Base-by-base conservation (phyloP, 2,888 invertebrate species). In the Cephonodes hylas region DNA sequence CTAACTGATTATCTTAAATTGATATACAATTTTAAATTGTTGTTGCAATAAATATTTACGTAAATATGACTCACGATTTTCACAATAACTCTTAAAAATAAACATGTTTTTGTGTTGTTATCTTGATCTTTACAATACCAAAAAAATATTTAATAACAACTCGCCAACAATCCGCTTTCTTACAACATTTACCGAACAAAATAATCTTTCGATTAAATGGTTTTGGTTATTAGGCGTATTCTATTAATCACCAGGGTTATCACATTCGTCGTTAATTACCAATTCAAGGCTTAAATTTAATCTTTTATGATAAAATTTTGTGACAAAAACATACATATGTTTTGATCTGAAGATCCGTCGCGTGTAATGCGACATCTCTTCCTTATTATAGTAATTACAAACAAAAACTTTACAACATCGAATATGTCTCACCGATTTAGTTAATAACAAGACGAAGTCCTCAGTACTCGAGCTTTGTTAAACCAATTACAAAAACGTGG, bases 271-370 rank as follows among this genome's bases (percentile, higher is more conserved):
- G 67, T 69, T 74, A 74, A 74, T 70, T 71, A 76, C 70, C 66
- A 67, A 72, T 66, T 62, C 76, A 76, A 76, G 75, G 73, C 64
- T 76, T 42, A 34, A 45, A 62, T 59, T 67, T 74, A 70, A 78
- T 76, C 74, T 68, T 60, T 34, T 61, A 61, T 65, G 77, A 78
- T 77, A 77, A 77, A 60, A 58, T 64, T 62, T 75, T 71, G 66
- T 75, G 71, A 75, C 71, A 70, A 72, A 67, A 72, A 76, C 70
- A 72, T 66, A 62, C 42, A 60, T 42, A 38, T 73, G 69, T 75
- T 71, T 68, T 68, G 70, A 69, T 74, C 70, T 61, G 66, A 57
- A 69, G 68, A 64, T 67, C 64, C 20, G 46, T 58, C 15, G 58
- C 20, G 58, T 61, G 59, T 56, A 61, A 20, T 57, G 56, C 59